These are phyloP conservation scores for Bellardia bayeri DNA, from an alignment of 2,888 invertebrate genomes.

Conservation along the genomic window DNA sequence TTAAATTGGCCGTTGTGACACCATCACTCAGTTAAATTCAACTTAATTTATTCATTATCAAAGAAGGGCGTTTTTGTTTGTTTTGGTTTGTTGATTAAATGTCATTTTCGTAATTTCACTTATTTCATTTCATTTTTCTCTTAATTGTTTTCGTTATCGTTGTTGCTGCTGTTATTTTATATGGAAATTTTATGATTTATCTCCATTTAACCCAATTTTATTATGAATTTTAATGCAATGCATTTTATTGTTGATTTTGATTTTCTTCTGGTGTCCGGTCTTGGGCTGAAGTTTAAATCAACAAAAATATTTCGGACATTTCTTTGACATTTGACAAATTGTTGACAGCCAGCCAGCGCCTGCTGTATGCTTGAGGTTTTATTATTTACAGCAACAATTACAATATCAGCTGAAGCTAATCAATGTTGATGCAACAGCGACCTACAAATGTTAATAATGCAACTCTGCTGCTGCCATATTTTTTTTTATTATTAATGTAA, in stretches of 20 bases:
- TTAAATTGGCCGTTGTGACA: background rate
- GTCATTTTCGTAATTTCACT: slow-evolving; percentile 53
- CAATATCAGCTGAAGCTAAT: background rate
- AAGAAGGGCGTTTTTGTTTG: slow-evolving; percentile 58
- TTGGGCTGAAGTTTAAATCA: background rate
- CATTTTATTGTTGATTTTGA: slow-evolving; percentile 45
- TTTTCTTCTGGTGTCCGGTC: background rate
- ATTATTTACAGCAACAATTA: background rate
- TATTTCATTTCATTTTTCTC: slow-evolving; percentile 1
- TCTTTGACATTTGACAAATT: slow-evolving; percentile 68
- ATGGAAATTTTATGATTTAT: slow-evolving; percentile 60
- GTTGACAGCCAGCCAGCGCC: slow-evolving; percentile 54
- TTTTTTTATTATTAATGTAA: slow-evolving; percentile 6
- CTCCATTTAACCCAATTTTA: slow-evolving; percentile 66
- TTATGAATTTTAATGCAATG: slow-evolving; percentile 12
- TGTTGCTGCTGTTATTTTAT: background rate
- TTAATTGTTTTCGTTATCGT: slow-evolving; percentile 27
- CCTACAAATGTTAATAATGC: slow-evolving; percentile 44
- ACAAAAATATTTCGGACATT: background rate
- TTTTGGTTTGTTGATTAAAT: slow-evolving; percentile 40
- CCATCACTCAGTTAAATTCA: background rate
- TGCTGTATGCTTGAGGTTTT: slow-evolving; percentile 31
- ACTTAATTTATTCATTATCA: slow-evolving; percentile 15
- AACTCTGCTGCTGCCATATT: slow-evolving; percentile 36
- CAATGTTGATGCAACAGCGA: slow-evolving; percentile 43